Evolutionary conservation across 2,888 invertebrate genomes (phyloP), one percentile per base, ranked within the genome.

Genomic region (Chymomyza amoena): DNA sequence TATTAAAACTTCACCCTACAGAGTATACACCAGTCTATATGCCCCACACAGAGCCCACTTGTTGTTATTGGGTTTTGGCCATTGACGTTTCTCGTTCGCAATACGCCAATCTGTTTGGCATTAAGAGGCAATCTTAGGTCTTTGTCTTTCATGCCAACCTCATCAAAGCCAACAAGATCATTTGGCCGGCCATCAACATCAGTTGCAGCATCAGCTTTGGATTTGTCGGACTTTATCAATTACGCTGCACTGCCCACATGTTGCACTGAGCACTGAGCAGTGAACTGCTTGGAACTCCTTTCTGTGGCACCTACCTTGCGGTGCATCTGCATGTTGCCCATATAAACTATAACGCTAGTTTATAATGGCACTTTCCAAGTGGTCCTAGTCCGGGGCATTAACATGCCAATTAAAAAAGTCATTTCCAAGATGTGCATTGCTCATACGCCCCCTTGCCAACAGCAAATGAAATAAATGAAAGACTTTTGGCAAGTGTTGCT

Each of bases 201-300:
- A 45, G 39, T 4, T 13, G 0, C 39, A 45, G 39, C 39, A 32
- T 6, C 32, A 32, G 32, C 32, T 32, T 45, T 45, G 84, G 88
- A 88, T 84, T 88, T 84, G 89, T 88, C 89, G 87, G 87, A 88
- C 78, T 88, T 87, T 84, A 88, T 84, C 84, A 88, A 88, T 84
- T 84, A 82, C 87, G 89, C 89, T 84, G 39, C 39, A 45, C 39
- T 45, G 39, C 39, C 39, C 39, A 45, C 39, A 45, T 45, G 39
- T 45, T 45, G 39, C 39, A 45, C 39, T 13, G 39, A n/a, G n/a
- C n/a, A n/a, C n/a, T n/a, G n/a, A n/a, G 39, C 39, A 45, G 13
- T 13, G 39, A 10, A 15, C 39, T 45, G 39, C 39, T 39, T 39
- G 39, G 10, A 39, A 39, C 39, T 13, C 13, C 3, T 39, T 32